These are phyloP conservation scores for Eurystomus glaucurus DNA, from an alignment of 2,797 vertebrate genomes.

Conservation along the genomic window DNA sequence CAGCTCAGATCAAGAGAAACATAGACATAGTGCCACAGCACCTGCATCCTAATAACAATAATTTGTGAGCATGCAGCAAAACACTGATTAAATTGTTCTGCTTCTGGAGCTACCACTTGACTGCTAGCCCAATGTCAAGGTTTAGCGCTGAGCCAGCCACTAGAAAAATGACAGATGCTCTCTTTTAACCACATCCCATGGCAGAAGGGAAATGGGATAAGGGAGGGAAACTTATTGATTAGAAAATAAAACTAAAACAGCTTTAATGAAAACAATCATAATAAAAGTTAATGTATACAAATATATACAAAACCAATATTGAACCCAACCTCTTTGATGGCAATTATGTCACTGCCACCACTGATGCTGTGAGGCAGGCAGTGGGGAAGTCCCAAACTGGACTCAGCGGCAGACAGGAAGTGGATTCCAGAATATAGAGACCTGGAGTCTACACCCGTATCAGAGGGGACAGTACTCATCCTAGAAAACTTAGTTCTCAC, in stretches of 20 bases:
- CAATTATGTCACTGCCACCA: too few species aligned
- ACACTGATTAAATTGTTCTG: not conserved
- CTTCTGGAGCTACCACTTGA: not conserved
- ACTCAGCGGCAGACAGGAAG: too few species aligned
- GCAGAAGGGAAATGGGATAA: too few species aligned
- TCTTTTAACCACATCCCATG: too few species aligned
- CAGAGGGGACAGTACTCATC: not conserved
- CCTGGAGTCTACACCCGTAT: not conserved
- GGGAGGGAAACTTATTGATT: too few species aligned
- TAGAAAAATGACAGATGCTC: not conserved
- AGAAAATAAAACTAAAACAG: too few species aligned
- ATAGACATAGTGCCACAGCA: not conserved
- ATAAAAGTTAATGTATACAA: too few species aligned
- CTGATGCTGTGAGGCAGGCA: too few species aligned
- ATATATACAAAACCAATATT: too few species aligned
- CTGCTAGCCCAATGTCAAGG: not conserved
- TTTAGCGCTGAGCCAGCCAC: not conserved
- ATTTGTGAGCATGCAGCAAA: not conserved
- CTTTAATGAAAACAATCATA: too few species aligned
- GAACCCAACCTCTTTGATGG: too few species aligned
- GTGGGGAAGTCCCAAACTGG: too few species aligned
- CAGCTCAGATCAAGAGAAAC: not conserved
- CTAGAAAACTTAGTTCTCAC: not conserved
- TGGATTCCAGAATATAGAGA: not conserved
- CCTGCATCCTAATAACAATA: not conserved